Base-by-base conservation (phyloP, 2,797 vertebrate genomes). In the Poecilia picta region DNA sequence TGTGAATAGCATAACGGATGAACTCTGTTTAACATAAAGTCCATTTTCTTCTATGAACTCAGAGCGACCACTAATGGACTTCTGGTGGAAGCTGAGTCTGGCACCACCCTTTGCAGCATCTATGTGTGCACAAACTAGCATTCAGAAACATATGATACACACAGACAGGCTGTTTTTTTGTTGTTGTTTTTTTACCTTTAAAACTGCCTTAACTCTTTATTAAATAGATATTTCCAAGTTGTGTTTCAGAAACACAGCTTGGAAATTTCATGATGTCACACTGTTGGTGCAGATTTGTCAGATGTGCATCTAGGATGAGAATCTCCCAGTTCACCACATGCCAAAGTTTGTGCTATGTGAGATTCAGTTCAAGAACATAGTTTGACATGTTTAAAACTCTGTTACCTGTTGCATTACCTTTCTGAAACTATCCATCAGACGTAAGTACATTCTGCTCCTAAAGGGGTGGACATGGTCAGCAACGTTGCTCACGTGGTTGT, bases 1-100 rank as follows among this genome's bases (percentile, higher is more conserved):
- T 79, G 73, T 88, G 74, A 81, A 80, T 72, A 78, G 51, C 72
- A 77, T 75, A 80, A 81, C 76, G 82, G 75, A 75, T 84, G 76
- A 74, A 77, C 80, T 80, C 76, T 79, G 86, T 33, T 76, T 86
- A 80, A 83, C 78, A 79, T 28, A 16, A 80, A 90, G 89, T 91
- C 95, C 91, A 95, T 84, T 94, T 95, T 93, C 85, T 91, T 77
- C 89, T 90, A 77, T 94, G 87, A 81, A 87, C 85, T 90, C 77
- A 70, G 84, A 91, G 88, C 89, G 88, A 88, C 75, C 81, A 84
- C 89, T 94, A 93, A 95, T 94, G 94, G 94, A 91, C 94, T 89
- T 78, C 92, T 94, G 92, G 83, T 88, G 81, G 87, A 92, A 93
- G 93, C 89, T 85, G 81, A 90, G 81, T 90, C 82, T 79, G 73